Conservation (phyloP, 2,888 invertebrate genomes). For the Caenorhabditis sp. region DNA sequence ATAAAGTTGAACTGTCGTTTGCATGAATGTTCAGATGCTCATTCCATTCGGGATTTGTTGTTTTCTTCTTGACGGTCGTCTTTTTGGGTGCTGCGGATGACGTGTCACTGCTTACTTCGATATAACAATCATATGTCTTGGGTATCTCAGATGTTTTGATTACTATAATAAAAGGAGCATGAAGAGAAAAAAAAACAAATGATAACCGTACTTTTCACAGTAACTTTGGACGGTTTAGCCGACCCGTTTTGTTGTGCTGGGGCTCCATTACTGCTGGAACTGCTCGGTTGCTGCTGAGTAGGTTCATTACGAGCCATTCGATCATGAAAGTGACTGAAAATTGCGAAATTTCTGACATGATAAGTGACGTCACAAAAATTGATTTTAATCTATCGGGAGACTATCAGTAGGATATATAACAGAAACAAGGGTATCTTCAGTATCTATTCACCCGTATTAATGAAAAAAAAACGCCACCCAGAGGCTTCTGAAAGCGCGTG, state of each 20-base stretch:
- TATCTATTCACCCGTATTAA: neutral
- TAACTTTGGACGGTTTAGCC: constrained; percentile 57
- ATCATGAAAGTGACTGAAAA: constrained; percentile 38
- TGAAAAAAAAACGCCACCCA: neutral
- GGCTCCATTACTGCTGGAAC: constrained; percentile 56
- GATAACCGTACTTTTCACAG: constrained; percentile 58
- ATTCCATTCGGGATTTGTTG: constrained; percentile 80
- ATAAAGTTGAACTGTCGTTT: constrained; percentile 73
- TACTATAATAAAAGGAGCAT: constrained; percentile 68
- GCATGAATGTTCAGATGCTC: constrained; percentile 76
- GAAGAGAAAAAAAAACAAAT: neutral
- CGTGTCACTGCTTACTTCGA: constrained; percentile 78
- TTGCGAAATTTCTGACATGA: constrained; percentile 33
- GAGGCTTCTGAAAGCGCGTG: constrained; percentile 14
- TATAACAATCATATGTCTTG: constrained; percentile 79
- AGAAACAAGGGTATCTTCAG: neutral
- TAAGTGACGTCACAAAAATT: constrained; percentile 24
- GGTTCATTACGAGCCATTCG: constrained; percentile 67
- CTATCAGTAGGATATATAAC: neutral
- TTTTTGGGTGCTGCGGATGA: constrained; percentile 68
- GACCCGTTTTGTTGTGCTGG: constrained; percentile 50
- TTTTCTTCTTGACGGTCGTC: constrained; percentile 81
- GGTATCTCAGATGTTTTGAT: constrained; percentile 75
- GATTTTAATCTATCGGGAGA: neutral
- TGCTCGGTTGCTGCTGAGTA: constrained; percentile 50